phyloP scores from a whole-genome alignment of 2,113 vertebrate genomes.

The Dipodomys merriami region DNA sequence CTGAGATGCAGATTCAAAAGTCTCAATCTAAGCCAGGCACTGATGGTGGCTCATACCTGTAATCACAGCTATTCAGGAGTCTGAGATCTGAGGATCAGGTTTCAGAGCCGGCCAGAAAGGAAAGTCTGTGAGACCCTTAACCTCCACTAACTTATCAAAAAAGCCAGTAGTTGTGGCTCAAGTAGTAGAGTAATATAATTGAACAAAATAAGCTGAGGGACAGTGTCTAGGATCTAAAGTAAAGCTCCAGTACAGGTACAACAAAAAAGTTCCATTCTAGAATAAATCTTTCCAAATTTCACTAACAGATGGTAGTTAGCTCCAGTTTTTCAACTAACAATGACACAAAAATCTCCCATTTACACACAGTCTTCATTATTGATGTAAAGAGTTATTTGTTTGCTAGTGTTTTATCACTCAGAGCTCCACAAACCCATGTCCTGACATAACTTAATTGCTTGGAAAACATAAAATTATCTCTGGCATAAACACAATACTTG shows the following conservation, averaged over 20 bases:
- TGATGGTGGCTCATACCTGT: too few species aligned
- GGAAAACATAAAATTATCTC: conserved; percentile 23
- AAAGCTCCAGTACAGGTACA: not conserved
- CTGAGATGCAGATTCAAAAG: too few species aligned
- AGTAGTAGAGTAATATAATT: too few species aligned
- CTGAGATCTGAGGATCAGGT: too few species aligned
- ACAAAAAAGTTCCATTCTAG: not conserved
- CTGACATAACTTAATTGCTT: conserved; percentile 17
- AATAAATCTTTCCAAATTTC: not conserved
- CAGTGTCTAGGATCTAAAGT: too few species aligned
- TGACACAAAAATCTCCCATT: not conserved
- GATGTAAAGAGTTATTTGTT: not conserved
- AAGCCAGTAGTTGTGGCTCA: too few species aligned
- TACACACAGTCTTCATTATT: not conserved
- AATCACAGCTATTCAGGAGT: too few species aligned
- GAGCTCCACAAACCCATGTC: not conserved
- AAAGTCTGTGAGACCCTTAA: too few species aligned
- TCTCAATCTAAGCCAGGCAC: too few species aligned
- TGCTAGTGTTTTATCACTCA: not conserved
- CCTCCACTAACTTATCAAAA: too few species aligned
- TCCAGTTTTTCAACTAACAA: not conserved
- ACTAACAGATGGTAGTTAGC: not conserved
- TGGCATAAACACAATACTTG: not conserved
- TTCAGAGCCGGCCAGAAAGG: too few species aligned
- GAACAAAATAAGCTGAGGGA: too few species aligned